Conservation (phyloP, 2,113 vertebrate genomes). For the Clarias batrachus region DNA sequence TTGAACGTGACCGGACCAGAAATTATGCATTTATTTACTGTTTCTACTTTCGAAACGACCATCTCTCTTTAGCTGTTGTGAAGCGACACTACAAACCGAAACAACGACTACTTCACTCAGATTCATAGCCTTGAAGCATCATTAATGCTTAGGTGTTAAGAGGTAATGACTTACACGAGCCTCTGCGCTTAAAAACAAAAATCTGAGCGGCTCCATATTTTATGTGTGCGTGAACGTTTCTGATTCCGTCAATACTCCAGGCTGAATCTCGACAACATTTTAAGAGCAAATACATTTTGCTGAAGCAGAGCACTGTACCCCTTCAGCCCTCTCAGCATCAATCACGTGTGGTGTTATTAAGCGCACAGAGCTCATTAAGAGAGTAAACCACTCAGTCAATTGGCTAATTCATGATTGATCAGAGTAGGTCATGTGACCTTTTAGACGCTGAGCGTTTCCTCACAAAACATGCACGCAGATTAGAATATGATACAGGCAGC, state of each 20-base stretch:
- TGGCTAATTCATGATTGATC: conserved; percentile 1
- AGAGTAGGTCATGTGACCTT: conserved; percentile 15
- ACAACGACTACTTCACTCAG: background rate
- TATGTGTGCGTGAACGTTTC: too few species aligned
- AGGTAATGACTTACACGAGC: background rate
- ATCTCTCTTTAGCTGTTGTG: too few species aligned
- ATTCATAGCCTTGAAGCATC: background rate
- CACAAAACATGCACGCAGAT: background rate
- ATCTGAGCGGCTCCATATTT: background rate
- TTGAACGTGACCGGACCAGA: background rate
- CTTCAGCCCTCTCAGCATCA: background rate
- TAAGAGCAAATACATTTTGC: background rate
- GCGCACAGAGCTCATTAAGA: background rate
- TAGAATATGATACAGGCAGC: too few species aligned
- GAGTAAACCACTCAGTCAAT: background rate
- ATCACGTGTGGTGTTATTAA: background rate
- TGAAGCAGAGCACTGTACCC: background rate
- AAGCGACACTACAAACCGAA: background rate
- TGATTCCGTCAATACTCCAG: too few species aligned
- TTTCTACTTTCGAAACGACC: background rate
- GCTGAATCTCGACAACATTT: background rate
- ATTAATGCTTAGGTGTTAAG: background rate
- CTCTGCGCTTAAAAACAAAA: background rate
- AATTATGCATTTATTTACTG: background rate
- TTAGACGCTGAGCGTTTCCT: too few species aligned